phyloP scores from a whole-genome alignment of 1,140 invertebrate species.

The Galendromus occidentalis region DNA sequence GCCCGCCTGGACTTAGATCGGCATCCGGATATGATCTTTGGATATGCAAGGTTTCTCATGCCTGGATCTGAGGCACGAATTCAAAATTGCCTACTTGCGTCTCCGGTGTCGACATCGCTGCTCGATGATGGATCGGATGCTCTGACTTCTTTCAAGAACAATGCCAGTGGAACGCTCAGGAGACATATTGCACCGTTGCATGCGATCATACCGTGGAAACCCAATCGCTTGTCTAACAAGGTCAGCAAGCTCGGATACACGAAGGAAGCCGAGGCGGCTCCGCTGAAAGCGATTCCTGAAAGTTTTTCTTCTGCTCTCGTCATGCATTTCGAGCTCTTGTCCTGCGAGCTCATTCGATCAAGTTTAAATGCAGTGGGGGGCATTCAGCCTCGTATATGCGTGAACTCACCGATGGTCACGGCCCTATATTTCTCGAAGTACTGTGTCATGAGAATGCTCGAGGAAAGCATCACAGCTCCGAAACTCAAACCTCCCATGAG shows the following conservation, averaged over 20 bases:
- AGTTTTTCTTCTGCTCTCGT: too few species aligned
- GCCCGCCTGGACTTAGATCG: too few species aligned
- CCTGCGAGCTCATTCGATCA: too few species aligned
- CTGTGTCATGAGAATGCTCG: neutral
- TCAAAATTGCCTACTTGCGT: too few species aligned
- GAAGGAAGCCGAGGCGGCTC: neutral
- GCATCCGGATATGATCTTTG: too few species aligned
- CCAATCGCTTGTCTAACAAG: neutral
- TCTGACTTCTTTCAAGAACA: neutral
- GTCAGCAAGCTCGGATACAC: neutral
- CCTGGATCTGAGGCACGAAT: neutral
- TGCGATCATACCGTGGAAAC: neutral
- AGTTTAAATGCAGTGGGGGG: too few species aligned
- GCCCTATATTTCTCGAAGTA: neutral
- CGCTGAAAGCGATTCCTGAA: neutral
- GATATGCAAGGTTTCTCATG: too few species aligned
- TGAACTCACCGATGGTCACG: neutral
- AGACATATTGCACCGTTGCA: neutral
- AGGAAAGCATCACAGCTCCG: neutral
- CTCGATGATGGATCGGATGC: too few species aligned
- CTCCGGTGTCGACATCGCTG: too few species aligned
- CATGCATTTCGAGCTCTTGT: too few species aligned
- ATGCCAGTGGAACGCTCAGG: neutral
- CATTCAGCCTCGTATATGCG: neutral
- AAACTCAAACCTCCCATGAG: neutral